Evolutionary conservation across 2,113 vertebrate genomes (phyloP).

Genomic region (Mormyrus lacerda): DNA sequence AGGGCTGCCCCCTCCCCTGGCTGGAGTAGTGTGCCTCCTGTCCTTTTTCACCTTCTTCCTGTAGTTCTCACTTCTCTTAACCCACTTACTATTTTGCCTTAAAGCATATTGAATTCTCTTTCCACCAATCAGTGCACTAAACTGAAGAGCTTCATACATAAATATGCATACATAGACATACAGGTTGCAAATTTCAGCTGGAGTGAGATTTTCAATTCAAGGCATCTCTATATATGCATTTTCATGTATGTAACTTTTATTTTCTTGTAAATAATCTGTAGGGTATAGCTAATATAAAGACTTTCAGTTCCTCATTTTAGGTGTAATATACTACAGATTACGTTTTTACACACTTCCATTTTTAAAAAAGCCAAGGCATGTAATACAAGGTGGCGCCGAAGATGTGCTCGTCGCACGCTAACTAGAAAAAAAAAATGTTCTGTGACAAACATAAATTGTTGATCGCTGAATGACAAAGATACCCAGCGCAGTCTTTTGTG

Average conservation of each 20-base stretch:
- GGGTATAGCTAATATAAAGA: neutral
- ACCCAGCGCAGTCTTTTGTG: too few relatives aligned
- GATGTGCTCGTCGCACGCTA: too few relatives aligned
- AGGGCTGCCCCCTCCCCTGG: accelerated
- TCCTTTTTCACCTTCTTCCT: slow-evolving; percentile 16
- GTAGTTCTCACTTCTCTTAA: neutral
- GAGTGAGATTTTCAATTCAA: neutral
- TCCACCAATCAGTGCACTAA: neutral
- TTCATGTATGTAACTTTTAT: neutral
- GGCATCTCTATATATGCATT: neutral
- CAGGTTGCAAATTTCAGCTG: neutral
- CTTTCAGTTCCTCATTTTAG: neutral
- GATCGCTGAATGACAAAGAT: neutral
- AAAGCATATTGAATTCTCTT: neutral
- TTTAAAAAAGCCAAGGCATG: neutral
- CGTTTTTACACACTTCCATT: neutral
- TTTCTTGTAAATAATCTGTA: neutral
- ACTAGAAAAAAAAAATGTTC: too few relatives aligned
- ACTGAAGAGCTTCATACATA: neutral
- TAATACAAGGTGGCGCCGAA: too few relatives aligned
- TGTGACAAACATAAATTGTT: neutral
- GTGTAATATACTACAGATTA: neutral
- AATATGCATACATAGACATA: neutral
- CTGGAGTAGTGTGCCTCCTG: slow-evolving; percentile 27
- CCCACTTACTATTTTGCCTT: neutral